Evolutionary conservation across 2,888 invertebrate genomes (phyloP).

Genomic region (Argyra leucocephala): DNA sequence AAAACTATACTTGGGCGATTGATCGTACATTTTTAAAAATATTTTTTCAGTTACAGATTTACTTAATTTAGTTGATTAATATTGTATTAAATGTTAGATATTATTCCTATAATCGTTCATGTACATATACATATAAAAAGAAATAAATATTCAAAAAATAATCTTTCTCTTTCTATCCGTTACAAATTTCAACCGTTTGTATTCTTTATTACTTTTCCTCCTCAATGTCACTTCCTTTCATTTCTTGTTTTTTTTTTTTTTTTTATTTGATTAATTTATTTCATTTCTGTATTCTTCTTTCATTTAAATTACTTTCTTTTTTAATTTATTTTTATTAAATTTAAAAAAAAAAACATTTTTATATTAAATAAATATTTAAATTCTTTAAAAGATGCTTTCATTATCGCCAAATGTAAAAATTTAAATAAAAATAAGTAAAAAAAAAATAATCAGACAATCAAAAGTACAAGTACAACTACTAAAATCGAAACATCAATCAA

Average conservation of each 20-base stretch:
- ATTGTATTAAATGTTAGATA: not conserved
- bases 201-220: no score
- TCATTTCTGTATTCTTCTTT: not conserved
- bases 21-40: no score
- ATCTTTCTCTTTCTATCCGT: not conserved
- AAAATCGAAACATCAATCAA: not conserved
- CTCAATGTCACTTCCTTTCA: no score
- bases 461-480: not conserved
- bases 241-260: not conserved
- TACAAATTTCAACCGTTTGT: no score
- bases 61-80: no score
- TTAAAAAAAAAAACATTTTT: no score
- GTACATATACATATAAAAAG: not conserved
- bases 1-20: no score
- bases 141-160: not conserved
- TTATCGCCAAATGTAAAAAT: conserved; percentile 33
- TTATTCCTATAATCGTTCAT: conserved; percentile 3
- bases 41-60: no score
- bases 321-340: no score
- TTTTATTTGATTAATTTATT: not conserved
- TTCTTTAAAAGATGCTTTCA: conserved; percentile 42
- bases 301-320: not conserved
- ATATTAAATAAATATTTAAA: conserved; percentile 17
- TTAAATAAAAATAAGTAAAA: no score
- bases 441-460: not conserved